Percentiles rank a stretch among this genome's conserved stretches.
Conservation (phyloP, 2,797 vertebrate genomes). For the Enteromius anoplus region DNA sequence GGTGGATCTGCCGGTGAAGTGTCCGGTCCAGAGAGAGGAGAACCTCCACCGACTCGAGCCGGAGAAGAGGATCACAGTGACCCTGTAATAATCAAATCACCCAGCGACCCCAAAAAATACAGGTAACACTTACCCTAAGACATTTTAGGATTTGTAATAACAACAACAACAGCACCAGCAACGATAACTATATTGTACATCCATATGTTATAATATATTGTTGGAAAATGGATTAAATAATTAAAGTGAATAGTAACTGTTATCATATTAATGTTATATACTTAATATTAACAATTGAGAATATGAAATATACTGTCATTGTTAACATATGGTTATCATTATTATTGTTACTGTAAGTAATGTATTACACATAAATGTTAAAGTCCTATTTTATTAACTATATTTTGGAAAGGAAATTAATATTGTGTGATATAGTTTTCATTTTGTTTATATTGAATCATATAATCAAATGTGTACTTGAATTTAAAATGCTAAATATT, state of each 20-base stretch:
- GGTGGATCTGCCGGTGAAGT: constrained; percentile 59
- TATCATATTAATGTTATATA: not conserved
- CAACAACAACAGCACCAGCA: not conserved
- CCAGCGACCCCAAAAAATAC: constrained; percentile 94
- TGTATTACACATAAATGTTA: not conserved
- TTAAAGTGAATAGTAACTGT: not conserved
- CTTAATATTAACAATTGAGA: not conserved
- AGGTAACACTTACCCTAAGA: constrained; percentile 72
- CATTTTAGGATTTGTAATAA: not conserved
- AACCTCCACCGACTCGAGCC: constrained; percentile 55
- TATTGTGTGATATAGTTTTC: not conserved
- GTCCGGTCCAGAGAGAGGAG: constrained; percentile 63
- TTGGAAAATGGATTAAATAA: not conserved
- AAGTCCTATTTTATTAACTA: not conserved
- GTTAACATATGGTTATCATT: not conserved
- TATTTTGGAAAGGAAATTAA: not conserved
- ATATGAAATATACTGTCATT: not conserved
- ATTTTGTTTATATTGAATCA: not conserved
- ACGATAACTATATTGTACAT: not conserved
- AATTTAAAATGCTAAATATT: not conserved
- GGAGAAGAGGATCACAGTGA: constrained; percentile 65
- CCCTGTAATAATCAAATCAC: constrained; percentile 85
- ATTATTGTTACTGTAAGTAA: not conserved
- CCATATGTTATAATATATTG: not conserved
- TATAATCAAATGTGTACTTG: not conserved